Conservation (phyloP, 2,888 invertebrate species). For the Aphidoletes aphidimyza region DNA sequence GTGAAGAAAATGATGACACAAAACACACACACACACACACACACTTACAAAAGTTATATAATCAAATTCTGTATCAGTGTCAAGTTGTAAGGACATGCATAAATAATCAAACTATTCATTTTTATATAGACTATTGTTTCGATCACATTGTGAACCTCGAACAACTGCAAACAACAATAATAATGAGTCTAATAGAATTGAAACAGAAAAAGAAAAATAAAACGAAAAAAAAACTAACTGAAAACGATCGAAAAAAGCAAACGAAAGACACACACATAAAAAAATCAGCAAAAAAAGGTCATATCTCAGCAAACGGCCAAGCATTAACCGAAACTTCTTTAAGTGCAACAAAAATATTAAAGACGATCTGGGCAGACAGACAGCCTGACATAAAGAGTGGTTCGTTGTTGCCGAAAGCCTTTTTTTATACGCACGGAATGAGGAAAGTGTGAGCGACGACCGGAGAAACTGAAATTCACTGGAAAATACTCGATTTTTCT, state of each 20-base stretch:
- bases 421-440: too few relatives aligned
- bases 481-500: slow-evolving; percentile 47
- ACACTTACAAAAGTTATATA: too few relatives aligned
- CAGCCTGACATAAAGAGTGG: slow-evolving; percentile 13
- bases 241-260: not conserved
- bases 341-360: slow-evolving; percentile 33
- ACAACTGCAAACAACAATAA: too few relatives aligned
- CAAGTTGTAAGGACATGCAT: slow-evolving; percentile 6
- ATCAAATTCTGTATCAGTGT: not conserved
- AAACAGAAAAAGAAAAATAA: not conserved
- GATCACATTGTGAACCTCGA: too few relatives aligned
- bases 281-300: not conserved
- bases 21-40: too few relatives aligned
- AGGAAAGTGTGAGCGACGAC: not conserved
- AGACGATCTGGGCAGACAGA: slow-evolving; percentile 26
- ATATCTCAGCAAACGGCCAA: slow-evolving; percentile 14
- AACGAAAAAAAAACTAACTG: not conserved
- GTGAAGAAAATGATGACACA: too few relatives aligned
- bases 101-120: not conserved
- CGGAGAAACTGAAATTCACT: slow-evolving; percentile 19
- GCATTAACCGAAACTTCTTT: slow-evolving; percentile 28
- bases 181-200: not conserved
- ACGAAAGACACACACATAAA: not conserved
- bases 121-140: not conserved
- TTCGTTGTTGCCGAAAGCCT: too few relatives aligned